Percentiles rank a stretch among this genome's conserved stretches.
phyloP scores from a whole-genome alignment of 2,797 vertebrate species.

The Euphonia xanthogaster region DNA sequence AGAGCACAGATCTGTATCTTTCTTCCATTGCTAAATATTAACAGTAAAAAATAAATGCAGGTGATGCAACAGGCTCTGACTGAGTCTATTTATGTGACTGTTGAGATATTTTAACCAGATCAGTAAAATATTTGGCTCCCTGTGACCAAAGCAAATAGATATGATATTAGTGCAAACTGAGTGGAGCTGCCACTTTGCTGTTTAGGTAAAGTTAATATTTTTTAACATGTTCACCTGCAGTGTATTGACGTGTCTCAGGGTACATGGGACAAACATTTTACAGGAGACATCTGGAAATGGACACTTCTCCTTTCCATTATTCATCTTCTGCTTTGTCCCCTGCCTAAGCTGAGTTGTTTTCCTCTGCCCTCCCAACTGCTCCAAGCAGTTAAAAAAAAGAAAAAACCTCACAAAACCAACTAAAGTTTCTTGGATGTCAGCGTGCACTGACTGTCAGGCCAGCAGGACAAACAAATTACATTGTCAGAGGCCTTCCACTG shows the following conservation, averaged over 20 bases:
- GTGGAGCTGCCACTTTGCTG: background rate
- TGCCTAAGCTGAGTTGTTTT: background rate
- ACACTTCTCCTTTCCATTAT: background rate
- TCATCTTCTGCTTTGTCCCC: background rate
- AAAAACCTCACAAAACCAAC: background rate
- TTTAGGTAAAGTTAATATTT: background rate
- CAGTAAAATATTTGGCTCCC: background rate
- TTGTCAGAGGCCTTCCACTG: constrained; percentile 20
- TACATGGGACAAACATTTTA: background rate
- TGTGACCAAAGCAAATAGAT: background rate
- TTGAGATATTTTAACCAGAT: constrained; percentile 28
- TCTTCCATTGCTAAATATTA: constrained; percentile 52
- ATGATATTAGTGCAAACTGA: background rate
- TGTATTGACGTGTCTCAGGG: rapidly evolving
- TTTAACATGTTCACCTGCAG: background rate
- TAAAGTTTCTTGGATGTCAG: background rate
- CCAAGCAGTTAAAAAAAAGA: background rate
- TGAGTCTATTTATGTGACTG: background rate
- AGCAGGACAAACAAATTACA: constrained; percentile 22
- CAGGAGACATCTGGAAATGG: background rate
- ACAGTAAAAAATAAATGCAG: constrained; percentile 45
- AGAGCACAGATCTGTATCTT: constrained; percentile 51
- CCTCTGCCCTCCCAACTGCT: background rate
- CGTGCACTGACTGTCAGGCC: background rate
- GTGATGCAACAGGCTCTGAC: constrained; percentile 43